Percentiles rank a stretch among this genome's conserved stretches.
Conservation (phyloP, 2,888 invertebrate genomes). For the Escarpia spicata region DNA sequence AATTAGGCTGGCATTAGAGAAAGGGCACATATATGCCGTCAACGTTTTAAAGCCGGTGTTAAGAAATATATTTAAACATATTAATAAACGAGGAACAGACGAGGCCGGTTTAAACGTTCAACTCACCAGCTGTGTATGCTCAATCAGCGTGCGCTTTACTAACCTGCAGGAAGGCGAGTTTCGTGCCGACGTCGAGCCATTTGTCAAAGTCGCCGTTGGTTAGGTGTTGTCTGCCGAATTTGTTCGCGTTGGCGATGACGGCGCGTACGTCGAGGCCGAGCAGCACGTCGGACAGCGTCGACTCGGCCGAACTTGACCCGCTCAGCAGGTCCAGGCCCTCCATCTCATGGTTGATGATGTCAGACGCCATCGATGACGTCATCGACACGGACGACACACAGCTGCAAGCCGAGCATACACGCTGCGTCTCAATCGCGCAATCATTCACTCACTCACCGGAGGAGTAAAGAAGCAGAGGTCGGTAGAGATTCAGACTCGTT, state of each 20-base stretch:
- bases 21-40: too few relatives aligned
- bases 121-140: background rate
- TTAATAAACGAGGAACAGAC: too few relatives aligned
- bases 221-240: background rate
- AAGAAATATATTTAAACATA: too few relatives aligned
- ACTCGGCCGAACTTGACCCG: conserved; percentile 6
- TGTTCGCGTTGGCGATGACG: background rate
- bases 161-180: background rate
- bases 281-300: background rate
- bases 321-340: background rate
- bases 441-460: background rate
- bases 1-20: too few relatives aligned
- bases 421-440: background rate
- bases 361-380: conserved; percentile 6
- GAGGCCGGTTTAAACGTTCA: background rate
- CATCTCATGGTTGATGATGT: background rate
- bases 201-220: background rate
- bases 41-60: too few relatives aligned
- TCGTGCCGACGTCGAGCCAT: background rate
- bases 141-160: background rate
- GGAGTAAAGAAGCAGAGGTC: too few relatives aligned
- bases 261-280: background rate
- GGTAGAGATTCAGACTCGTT: too few relatives aligned
- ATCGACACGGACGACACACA: background rate
- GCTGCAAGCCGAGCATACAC: background rate